phyloP scores from a whole-genome alignment of 2,113 vertebrate species.

The Anser brachyrhynchus region DNA sequence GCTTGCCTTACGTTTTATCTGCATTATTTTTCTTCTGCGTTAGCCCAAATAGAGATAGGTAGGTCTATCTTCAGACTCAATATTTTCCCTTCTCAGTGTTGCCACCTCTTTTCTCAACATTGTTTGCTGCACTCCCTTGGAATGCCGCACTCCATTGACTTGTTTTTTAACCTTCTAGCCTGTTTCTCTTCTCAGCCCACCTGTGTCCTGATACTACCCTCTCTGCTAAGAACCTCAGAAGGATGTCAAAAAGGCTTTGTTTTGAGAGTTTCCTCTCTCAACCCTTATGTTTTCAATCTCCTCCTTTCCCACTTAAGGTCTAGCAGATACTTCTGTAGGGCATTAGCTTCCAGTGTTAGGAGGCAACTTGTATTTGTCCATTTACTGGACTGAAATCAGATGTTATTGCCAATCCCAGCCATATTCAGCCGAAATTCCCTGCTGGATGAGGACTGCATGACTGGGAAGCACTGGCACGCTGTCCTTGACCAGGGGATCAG shows the following conservation, averaged over 20 bases:
- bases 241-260: not conserved
- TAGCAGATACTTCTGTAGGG: not conserved
- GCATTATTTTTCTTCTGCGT: not conserved
- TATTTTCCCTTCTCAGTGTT: not conserved
- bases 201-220: not conserved
- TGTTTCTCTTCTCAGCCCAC: not conserved
- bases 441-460: not conserved
- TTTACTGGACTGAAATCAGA: not conserved
- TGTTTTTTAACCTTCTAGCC: not conserved
- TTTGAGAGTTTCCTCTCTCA: not conserved
- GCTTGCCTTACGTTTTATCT: conserved; percentile 23
- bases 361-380: not conserved
- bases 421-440: not conserved
- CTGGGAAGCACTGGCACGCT: not conserved
- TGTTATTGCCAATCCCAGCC: not conserved
- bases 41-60: not conserved
- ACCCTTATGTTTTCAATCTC: not conserved
- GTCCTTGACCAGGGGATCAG: not conserved
- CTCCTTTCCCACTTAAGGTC: not conserved
- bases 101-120: not conserved
- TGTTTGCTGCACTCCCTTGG: not conserved
- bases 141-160: not conserved
- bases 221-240: not conserved
- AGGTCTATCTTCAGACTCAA: not conserved
- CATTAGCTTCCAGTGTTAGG: not conserved